These are phyloP conservation scores for Pollachius pollachius DNA, from an alignment of 2,113 vertebrate species.

Conservation along the genomic window DNA sequence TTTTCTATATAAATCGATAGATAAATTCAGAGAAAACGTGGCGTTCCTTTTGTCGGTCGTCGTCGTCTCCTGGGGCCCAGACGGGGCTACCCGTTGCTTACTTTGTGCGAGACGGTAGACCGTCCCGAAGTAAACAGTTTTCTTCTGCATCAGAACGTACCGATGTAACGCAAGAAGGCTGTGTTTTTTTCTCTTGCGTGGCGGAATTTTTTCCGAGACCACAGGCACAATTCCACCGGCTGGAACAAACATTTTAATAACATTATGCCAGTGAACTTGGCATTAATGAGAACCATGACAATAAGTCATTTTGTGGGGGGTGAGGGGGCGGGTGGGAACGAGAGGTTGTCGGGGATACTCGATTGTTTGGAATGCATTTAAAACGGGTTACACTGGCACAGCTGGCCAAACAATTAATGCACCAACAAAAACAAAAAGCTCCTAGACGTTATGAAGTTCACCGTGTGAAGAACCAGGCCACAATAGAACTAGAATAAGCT, in stretches of 20 bases:
- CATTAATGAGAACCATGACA: slow-evolving; percentile 6
- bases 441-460: slow-evolving; percentile 53
- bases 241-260: not conserved
- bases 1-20: too few relatives aligned
- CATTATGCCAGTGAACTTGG: slow-evolving; percentile 1
- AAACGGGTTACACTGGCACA: slow-evolving; percentile 63
- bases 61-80: too few relatives aligned
- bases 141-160: not conserved
- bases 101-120: not conserved
- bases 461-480: slow-evolving; percentile 50
- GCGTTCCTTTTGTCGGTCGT: too few relatives aligned
- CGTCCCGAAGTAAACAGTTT: not conserved
- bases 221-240: not conserved
- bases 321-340: not conserved
- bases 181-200: not conserved
- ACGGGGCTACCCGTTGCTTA: too few relatives aligned
- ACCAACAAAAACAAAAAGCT: slow-evolving; percentile 49
- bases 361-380: slow-evolving; percentile 65
- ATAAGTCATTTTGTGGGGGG: not conserved
- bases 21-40: too few relatives aligned
- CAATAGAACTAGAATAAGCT: slow-evolving; percentile 61
- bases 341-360: not conserved
- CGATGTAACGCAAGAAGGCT: not conserved
- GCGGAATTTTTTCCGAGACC: not conserved
- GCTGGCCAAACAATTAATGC: slow-evolving; percentile 65